Base-by-base conservation (phyloP, 2,113 vertebrate species). In the Smithornis capensis region DNA sequence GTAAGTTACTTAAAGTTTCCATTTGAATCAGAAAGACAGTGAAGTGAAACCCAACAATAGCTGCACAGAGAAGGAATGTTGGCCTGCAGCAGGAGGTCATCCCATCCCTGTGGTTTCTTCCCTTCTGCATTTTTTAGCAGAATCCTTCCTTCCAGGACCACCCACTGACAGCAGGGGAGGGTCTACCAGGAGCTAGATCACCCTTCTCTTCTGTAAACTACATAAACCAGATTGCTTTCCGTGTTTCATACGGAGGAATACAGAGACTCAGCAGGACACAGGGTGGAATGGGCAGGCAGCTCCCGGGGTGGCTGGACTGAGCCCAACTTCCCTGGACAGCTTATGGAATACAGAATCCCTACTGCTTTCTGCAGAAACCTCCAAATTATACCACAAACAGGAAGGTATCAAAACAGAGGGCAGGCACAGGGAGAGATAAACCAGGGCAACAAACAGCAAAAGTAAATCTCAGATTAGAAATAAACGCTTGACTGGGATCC, bases 1-100 rank as follows among this genome's bases (percentile, higher is more conserved):
- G 44, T 73, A 83, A 89, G 87, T 88, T 81, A 94, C 38, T 89
- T 92, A 62, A 88, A 75, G 50, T 78, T 92, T 90, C 92, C 59
- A 53, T 86, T 68, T 85, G 92, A 81, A 86, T 63, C 56, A 75
- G 73, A 76, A 52, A 87, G 70, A 93, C 70, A 75, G 44, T 44
- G 74, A 92, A 49, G 63, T 71, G 79, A 84, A 87, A 87, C 64
- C 53, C 38, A 68, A 33, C 62, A 68, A 27, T 53, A 92, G 87
- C 35, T 60, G 40, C 53, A 68, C 25, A 81, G 25, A 88, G 74
- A 86, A 75, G 83, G 87, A 79, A 47, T 12, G 29, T 25, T 59
- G 25, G 67, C 50, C 84, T 52, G 64, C 82, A 70, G 83, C 68
- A 84, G 56, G 31, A 64, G n/a, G 27, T 23, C 19, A 64, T 33